Percentiles rank a stretch among this genome's conserved stretches.
Conservation (phyloP, 2,888 invertebrate genomes). For the Ernsta delagoae region DNA sequence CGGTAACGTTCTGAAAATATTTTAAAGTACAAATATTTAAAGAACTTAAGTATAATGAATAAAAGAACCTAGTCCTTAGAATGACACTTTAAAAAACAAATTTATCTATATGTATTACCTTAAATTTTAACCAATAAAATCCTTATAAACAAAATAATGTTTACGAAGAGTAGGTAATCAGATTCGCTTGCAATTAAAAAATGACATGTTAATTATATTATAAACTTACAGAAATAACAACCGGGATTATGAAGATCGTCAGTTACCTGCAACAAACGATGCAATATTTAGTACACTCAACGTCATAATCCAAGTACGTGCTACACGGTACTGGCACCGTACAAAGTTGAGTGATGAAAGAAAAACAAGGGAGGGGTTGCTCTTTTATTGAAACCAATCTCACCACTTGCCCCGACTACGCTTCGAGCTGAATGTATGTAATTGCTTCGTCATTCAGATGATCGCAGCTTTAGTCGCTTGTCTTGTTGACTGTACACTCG, state of each 20-base stretch:
- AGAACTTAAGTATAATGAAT: too few species aligned
- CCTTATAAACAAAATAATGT: too few species aligned
- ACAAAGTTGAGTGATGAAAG: conserved; percentile 79
- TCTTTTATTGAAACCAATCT: conserved; percentile 84
- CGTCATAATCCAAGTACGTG: conserved; percentile 3
- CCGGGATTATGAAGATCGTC: background rate
- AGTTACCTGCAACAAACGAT: conserved; percentile 63
- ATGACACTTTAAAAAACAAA: too few species aligned
- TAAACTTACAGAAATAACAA: conserved; percentile 7
- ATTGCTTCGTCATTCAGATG: conserved; percentile 83
- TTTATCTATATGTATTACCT: too few species aligned
- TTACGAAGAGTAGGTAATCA: too few species aligned
- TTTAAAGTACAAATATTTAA: too few species aligned
- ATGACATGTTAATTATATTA: too few species aligned
- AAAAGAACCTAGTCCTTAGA: too few species aligned
- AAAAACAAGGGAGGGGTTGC: conserved; percentile 80
- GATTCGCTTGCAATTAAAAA: too few species aligned
- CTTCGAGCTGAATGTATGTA: conserved; percentile 77
- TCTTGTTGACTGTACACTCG: conserved; percentile 78
- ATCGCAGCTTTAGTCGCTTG: conserved; percentile 71
- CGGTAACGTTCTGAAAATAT: too few species aligned
- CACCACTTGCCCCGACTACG: conserved; percentile 76
- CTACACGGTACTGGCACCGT: conserved; percentile 62
- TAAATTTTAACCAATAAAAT: too few species aligned
- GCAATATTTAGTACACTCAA: conserved; percentile 33